These are phyloP conservation scores for Nylanderia fulva DNA, from an alignment of 1,140 invertebrate species.

Conservation along the genomic window DNA sequence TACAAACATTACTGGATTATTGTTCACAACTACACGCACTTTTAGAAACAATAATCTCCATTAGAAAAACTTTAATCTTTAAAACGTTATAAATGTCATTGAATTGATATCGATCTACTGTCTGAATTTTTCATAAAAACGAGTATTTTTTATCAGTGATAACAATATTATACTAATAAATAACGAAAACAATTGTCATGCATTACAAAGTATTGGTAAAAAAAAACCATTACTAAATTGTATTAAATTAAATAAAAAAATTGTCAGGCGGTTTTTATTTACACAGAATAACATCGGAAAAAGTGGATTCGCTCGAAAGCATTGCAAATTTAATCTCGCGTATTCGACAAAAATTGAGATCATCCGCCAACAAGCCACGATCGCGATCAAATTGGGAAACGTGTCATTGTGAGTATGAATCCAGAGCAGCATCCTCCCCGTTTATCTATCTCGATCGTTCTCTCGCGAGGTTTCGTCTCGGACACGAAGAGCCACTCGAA, in stretches of 20 bases:
- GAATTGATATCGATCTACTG: not conserved
- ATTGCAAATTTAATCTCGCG: not conserved
- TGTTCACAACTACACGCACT: not conserved
- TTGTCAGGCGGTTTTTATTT: no score
- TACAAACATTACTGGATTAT: not conserved
- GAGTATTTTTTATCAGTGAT: constrained; percentile 2
- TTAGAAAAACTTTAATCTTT: constrained; percentile 8
- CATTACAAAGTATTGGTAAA: not conserved
- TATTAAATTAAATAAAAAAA: constrained; percentile 26
- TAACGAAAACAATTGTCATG: not conserved
- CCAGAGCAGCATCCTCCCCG: constrained; percentile 65
- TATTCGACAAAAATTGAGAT: constrained; percentile 26
- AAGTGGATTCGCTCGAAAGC: not conserved
- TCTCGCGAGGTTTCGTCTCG: constrained; percentile 64
- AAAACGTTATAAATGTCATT: constrained; percentile 6
- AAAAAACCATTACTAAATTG: constrained; percentile 6
- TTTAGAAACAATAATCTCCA: not conserved
- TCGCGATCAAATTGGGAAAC: constrained; percentile 45
- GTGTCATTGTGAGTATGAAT: constrained; percentile 46
- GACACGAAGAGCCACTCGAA: constrained; percentile 68
- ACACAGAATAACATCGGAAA: not conserved
- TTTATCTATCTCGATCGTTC: constrained; percentile 67
- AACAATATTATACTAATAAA: constrained; percentile 36
- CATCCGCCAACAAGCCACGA: constrained; percentile 52
- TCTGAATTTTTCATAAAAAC: not conserved